Evolutionary conservation across 2,113 vertebrate species (phyloP).

Genomic region (Rhinolophus ferrumequinum): DNA sequence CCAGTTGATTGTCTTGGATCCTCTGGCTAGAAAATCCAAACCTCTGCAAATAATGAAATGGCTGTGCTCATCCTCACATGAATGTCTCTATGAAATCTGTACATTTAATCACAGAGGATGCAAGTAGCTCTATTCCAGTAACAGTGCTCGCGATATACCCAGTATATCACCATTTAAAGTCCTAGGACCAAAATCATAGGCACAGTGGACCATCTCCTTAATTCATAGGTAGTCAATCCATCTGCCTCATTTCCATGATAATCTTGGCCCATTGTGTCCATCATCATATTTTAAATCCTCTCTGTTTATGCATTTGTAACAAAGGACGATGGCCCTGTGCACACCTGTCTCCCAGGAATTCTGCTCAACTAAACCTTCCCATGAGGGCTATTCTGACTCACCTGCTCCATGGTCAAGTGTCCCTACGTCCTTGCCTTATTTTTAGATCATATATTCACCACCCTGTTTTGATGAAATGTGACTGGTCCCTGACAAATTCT

Average conservation of each 20-base stretch:
- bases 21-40: slow-evolving; percentile 22
- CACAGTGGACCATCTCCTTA: neutral
- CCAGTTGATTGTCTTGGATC: slow-evolving; percentile 22
- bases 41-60: slow-evolving; percentile 41
- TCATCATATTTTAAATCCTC: neutral
- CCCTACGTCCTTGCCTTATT: neutral
- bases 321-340: neutral
- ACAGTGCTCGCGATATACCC: neutral
- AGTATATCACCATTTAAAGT: neutral
- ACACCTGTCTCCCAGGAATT: neutral
- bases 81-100: neutral
- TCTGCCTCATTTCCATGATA: neutral
- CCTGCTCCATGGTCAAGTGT: neutral
- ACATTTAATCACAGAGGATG: neutral
- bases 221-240: neutral
- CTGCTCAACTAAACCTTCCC: neutral
- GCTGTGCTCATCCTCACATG: neutral
- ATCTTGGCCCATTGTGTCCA: neutral
- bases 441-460: neutral
- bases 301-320: neutral
- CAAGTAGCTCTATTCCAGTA: neutral
- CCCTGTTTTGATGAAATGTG: neutral
- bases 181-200: neutral
- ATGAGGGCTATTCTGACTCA: neutral
- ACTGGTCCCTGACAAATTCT: neutral